These are phyloP conservation scores for Arbacia lixula DNA, from an alignment of 53 echinoderm and acorn worm species.

Conservation along the genomic window DNA sequence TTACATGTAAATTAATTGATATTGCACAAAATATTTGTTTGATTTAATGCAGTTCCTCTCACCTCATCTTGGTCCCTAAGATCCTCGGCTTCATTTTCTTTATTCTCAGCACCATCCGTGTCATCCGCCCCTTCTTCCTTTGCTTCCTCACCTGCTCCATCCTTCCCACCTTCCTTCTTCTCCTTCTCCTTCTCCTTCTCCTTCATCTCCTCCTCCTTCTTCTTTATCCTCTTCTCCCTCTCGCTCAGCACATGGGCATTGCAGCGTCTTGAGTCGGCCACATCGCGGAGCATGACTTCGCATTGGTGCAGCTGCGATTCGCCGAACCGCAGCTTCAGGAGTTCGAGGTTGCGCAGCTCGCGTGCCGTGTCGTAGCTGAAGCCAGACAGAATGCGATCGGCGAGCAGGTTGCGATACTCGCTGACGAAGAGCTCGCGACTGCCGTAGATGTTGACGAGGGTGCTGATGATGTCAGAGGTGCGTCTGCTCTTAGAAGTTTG, in stretches of 20 bases:
- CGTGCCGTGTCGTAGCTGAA: conserved; percentile 97
- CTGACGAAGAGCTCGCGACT: conserved; percentile 94
- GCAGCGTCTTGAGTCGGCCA: conserved; percentile 85
- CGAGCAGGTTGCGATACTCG: conserved; percentile 92
- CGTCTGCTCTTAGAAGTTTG: conserved; percentile 87
- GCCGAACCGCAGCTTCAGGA: conserved; percentile 92
- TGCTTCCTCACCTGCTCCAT: conserved; percentile 18
- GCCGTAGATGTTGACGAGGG: conserved; percentile 94
- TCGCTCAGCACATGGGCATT: conserved; percentile 66
- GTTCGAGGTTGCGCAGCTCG: conserved; percentile 95
- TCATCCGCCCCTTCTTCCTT: conserved; percentile 35
- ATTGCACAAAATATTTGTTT: too few species aligned
- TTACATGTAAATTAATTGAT: too few species aligned
- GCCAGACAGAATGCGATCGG: conserved; percentile 87
- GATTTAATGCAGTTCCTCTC: too few species aligned
- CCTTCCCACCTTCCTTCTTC: conserved; percentile 23
- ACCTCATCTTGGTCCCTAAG: too few species aligned
- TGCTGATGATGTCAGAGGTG: conserved; percentile 97
- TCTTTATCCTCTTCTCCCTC: conserved; percentile 39
- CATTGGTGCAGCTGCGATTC: conserved; percentile 98
- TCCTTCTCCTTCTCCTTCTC: conserved; percentile 25
- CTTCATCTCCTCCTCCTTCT: conserved; percentile 9
- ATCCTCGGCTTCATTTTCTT: conserved; percentile 27
- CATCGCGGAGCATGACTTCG: conserved; percentile 97
- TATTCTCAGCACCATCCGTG: conserved; percentile 14